These are phyloP conservation scores for Athetis lepigone DNA, from an alignment of 2,888 invertebrate genomes.

Conservation along the genomic window DNA sequence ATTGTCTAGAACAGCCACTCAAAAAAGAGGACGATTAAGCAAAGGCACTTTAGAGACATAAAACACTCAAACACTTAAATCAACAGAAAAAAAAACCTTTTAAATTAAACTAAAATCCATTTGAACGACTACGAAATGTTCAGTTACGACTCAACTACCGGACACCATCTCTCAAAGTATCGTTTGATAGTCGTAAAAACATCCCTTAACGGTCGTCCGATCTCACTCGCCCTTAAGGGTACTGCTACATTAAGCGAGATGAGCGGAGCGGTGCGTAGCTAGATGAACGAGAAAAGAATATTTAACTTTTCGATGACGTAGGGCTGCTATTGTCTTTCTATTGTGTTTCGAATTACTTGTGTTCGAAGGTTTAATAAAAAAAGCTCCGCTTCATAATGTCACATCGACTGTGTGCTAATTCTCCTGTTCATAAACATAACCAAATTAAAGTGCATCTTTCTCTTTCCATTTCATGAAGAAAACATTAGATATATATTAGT, in stretches of 20 bases:
- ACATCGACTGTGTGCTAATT: too few species aligned
- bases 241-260: not conserved
- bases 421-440: too few species aligned
- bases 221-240: conserved; percentile 72
- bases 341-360: too few species aligned
- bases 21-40: conserved; percentile 33
- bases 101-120: conserved; percentile 69
- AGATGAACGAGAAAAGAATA: not conserved
- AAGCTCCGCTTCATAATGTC: too few species aligned
- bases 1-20: conserved; percentile 28
- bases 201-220: conserved; percentile 89
- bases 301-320: too few species aligned
- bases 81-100: conserved; percentile 60
- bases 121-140: conserved; percentile 70
- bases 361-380: too few species aligned
- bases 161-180: conserved; percentile 89
- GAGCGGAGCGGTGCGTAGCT: not conserved
- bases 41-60: conserved; percentile 37
- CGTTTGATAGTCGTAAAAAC: conserved; percentile 90
- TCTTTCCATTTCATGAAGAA: too few species aligned
- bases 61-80: conserved; percentile 50
- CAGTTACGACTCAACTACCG: conserved; percentile 80
- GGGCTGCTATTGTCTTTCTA: too few species aligned
- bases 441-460: too few species aligned
- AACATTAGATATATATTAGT: too few species aligned